These are phyloP conservation scores for Drosophila sucinea DNA, from an alignment of 1,140 invertebrate species.

Conservation along the genomic window DNA sequence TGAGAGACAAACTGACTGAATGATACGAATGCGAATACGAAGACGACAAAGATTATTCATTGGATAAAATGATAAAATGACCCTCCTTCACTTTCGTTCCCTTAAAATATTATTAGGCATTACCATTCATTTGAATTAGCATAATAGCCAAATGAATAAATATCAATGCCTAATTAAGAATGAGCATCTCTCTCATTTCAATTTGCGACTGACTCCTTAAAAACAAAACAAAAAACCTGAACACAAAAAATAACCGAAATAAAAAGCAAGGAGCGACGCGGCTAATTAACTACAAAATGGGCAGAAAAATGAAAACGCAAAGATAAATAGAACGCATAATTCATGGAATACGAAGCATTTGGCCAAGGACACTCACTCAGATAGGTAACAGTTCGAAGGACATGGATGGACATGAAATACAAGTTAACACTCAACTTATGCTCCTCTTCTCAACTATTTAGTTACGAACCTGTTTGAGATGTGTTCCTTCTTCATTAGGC, in stretches of 20 bases:
- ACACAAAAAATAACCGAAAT: background rate
- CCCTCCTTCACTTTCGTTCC: no score
- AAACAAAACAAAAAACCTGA: background rate
- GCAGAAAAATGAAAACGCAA: constrained; percentile 41
- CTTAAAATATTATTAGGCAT: background rate
- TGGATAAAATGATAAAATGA: no score
- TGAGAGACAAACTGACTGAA: background rate
- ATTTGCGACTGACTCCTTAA: constrained; percentile 1
- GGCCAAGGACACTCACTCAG: background rate
- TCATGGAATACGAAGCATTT: background rate
- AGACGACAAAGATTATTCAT: no score
- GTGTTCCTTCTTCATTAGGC: no score
- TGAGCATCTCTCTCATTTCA: constrained; percentile 13
- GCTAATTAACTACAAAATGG: constrained; percentile 57
- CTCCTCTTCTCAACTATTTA: no score
- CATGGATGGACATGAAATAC: background rate
- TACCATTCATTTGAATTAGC: background rate
- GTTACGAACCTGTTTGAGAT: no score
- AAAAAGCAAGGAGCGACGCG: background rate
- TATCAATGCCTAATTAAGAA: constrained; percentile 2
- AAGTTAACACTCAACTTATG: no score
- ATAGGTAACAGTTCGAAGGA: background rate
- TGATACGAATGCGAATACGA: background rate
- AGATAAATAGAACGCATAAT: constrained; percentile 46
- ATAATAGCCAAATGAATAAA: constrained; percentile 1